These are phyloP conservation scores for Papilio protenor DNA, from an alignment of 2,888 invertebrate genomes.

Conservation along the genomic window DNA sequence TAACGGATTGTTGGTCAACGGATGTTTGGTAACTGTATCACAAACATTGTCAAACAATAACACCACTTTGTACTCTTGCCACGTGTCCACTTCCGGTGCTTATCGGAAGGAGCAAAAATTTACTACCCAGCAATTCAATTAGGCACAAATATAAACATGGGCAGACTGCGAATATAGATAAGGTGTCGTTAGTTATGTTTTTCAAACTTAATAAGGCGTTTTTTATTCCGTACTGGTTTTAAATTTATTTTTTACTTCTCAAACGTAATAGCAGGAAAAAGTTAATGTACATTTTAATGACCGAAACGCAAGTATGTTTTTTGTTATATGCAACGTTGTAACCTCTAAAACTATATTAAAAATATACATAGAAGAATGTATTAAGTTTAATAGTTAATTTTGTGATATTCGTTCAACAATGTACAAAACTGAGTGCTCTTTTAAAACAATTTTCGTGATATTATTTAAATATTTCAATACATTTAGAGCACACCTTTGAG, in stretches of 20 bases:
- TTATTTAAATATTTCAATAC: background rate
- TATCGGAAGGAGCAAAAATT: conserved; percentile 13
- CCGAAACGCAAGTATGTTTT: background rate
- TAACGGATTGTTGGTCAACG: conserved; percentile 8
- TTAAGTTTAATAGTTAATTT: background rate
- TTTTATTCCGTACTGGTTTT: background rate
- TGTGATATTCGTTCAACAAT: too few species aligned
- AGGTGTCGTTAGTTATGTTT: background rate
- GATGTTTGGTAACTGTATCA: conserved; percentile 20
- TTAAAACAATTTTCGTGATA: background rate
- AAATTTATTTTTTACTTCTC: background rate
- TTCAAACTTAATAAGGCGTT: background rate
- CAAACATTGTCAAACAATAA: conserved; percentile 21
- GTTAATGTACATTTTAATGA: conserved; percentile 6
- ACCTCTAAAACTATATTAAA: background rate
- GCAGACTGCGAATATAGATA: background rate
- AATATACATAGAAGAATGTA: background rate
- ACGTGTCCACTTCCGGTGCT: conserved; percentile 6
- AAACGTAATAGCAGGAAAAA: background rate
- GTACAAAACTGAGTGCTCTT: too few species aligned
- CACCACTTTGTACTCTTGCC: background rate
- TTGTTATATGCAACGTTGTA: background rate
- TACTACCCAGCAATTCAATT: conserved; percentile 1
- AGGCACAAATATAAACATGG: background rate
- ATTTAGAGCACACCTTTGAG: too few species aligned